These are phyloP conservation scores for Ramphastos sulfuratus DNA, from an alignment of 2,113 vertebrate species.

Conservation along the genomic window DNA sequence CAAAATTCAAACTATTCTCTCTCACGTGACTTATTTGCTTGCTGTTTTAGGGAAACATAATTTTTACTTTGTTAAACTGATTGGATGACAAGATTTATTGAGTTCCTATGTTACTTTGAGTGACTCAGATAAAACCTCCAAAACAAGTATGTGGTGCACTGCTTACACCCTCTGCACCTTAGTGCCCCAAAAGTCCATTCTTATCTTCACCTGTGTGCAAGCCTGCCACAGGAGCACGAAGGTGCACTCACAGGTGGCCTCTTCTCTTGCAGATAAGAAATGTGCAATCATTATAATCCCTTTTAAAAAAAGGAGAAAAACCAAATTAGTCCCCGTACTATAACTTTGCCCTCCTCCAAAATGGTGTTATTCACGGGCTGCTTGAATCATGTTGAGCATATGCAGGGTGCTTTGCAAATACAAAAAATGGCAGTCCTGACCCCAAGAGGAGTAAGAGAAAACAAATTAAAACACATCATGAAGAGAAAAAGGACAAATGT, in stretches of 20 bases:
- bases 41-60: conserved; percentile 39
- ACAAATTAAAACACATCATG: background rate
- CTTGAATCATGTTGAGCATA: background rate
- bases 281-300: background rate
- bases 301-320: background rate
- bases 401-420: background rate
- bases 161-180: background rate
- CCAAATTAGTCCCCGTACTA: background rate
- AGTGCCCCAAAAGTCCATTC: background rate
- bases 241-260: background rate
- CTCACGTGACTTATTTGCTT: conserved; percentile 21
- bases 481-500: background rate
- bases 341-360: background rate
- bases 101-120: background rate
- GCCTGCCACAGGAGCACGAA: background rate
- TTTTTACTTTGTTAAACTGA: conserved; percentile 43
- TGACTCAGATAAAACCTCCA: background rate
- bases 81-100: conserved; percentile 26
- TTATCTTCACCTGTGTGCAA: background rate
- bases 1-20: conserved; percentile 27
- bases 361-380: background rate
- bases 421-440: background rate
- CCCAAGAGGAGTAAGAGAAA: background rate
- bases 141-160: background rate
- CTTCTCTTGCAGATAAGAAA: background rate